phyloP scores from a whole-genome alignment of 1,140 invertebrate species.

The Agraylea sexmaculata region DNA sequence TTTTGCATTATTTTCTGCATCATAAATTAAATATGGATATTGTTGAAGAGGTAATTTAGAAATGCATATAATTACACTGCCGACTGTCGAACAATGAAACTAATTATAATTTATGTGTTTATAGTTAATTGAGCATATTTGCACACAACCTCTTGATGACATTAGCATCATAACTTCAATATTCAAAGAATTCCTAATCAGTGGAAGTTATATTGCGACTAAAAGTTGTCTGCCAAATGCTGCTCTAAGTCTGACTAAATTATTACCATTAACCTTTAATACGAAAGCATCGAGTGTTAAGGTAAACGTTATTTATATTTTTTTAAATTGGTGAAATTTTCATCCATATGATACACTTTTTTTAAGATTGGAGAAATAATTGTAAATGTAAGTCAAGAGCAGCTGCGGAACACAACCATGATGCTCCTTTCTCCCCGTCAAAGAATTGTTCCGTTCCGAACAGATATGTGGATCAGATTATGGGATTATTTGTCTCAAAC shows the following conservation, averaged over 20 bases:
- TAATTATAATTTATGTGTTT: not conserved
- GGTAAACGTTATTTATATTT: constrained; percentile 20
- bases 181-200: constrained; percentile 67
- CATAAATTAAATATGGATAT: constrained; percentile 60
- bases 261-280: constrained; percentile 59
- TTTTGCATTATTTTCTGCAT: constrained; percentile 66
- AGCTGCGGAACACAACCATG: constrained; percentile 65
- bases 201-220: constrained; percentile 56
- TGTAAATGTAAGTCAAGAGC: constrained; percentile 49
- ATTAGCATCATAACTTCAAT: constrained; percentile 41
- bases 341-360: constrained; percentile 6
- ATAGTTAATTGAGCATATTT: constrained; percentile 33
- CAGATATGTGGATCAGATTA: constrained; percentile 69
- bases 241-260: constrained; percentile 48
- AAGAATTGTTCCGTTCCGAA: constrained; percentile 61
- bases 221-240: constrained; percentile 58
- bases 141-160: constrained; percentile 27
- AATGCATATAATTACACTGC: not conserved
- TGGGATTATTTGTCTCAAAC: constrained; percentile 54
- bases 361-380: constrained; percentile 29
- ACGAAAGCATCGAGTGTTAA: constrained; percentile 31
- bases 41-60: constrained; percentile 46
- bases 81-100: too few species aligned
- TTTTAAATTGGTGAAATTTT: not conserved
- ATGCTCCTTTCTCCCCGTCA: constrained; percentile 73